Evolutionary conservation across 2,113 vertebrate species (phyloP), one percentile per base, ranked within the genome.

Genomic region (Phocoena phocoena): DNA sequence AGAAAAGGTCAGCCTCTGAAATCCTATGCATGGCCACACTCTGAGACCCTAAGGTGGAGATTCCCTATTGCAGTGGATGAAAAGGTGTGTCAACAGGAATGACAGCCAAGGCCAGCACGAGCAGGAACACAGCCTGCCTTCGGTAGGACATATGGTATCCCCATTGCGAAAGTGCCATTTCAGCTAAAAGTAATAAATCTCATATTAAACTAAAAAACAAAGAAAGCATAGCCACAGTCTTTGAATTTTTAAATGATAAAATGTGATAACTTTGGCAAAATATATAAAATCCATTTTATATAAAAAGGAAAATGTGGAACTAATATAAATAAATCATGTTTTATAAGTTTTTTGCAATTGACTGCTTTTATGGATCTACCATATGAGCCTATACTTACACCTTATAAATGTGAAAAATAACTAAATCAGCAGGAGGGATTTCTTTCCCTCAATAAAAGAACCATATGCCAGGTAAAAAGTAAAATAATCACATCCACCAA

Each of bases 341-440:
- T 97, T 91, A 88, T 76, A 97, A 88, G 95, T 95, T 95, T 96
- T 97, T 96, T 93, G 77, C 89, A 86, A 88, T 65, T 86, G 85
- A 93, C 67, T 97, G 67, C 77, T 88, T 91, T 94, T 97, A 97
- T 74, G 74, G 70, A 26, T 90, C 85, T 96, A 92, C 93, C 97
- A 97, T 68, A 82, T 92, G 97, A 97, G n/a, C 68, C 77, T 91
- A 38, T 47, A 79, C 87, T 93, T 83, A 93, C 28, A 96, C 83
- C 73, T 97, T 95, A 95, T 96, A 97, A 96, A 96, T 80, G 68
- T 70, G 92, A 95, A 91, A 95, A 93, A 90, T 91, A 94, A 86
- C 65, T 90, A 93, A 83, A 60, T n/a, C 96, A 92, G 89, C 88
- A 91, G 96, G 92, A 97, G 79, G 9, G 36, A 76, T 83, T 97